These are phyloP conservation scores for Corythornis madagascariensis DNA, from an alignment of 2,113 vertebrate genomes.

Conservation along the genomic window DNA sequence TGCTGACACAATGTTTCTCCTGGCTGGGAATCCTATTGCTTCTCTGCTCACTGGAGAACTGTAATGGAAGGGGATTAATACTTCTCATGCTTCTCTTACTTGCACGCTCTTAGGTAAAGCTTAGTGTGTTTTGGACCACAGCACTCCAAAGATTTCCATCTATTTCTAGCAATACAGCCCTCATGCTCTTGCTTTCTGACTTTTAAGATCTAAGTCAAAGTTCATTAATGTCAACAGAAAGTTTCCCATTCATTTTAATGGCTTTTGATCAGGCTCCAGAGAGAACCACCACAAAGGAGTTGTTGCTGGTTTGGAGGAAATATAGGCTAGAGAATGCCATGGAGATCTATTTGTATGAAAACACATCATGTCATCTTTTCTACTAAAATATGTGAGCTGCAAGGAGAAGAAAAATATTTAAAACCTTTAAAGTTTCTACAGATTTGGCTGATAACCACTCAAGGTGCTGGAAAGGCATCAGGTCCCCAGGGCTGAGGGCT, in stretches of 20 bases:
- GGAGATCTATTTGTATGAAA: background rate
- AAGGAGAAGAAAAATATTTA: background rate
- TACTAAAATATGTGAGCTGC: background rate
- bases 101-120: background rate
- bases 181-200: background rate
- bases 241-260: background rate
- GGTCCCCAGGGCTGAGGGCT: background rate
- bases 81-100: background rate
- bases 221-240: background rate
- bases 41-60: background rate
- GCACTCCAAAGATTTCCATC: background rate
- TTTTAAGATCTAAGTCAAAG: background rate
- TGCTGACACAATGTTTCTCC: background rate
- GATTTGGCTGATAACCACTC: background rate
- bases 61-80: background rate
- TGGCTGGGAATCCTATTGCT: background rate
- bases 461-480: background rate
- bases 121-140: background rate
- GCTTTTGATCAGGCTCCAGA: background rate
- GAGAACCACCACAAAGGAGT: background rate
- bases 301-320: background rate
- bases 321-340: accelerated
- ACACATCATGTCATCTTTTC: background rate
- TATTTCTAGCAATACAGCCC: background rate
- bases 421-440: background rate